Evolutionary conservation across 2,888 invertebrate genomes (phyloP).

Genomic region (Protodeltote pygarga): DNA sequence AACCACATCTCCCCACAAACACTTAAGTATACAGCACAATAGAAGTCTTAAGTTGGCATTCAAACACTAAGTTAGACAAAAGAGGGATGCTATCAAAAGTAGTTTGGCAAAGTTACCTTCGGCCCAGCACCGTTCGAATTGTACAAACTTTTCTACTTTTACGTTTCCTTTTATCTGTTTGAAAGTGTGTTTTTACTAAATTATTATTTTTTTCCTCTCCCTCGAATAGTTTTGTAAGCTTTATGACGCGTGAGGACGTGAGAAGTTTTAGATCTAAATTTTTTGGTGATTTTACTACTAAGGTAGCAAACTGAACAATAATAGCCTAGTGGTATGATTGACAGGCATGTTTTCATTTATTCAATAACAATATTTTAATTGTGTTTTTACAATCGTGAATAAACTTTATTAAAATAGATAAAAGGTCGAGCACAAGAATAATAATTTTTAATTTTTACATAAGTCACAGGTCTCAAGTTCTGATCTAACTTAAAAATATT

Average conservation of each 20-base stretch:
- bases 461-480: no score
- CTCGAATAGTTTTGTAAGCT: slow-evolving; percentile 55
- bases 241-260: slow-evolving; percentile 70
- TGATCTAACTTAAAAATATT: no score
- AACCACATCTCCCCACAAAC: slow-evolving; percentile 29
- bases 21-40: slow-evolving; percentile 56
- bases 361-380: no score
- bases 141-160: slow-evolving; percentile 82
- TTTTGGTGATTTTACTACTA: slow-evolving; percentile 11
- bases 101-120: slow-evolving; percentile 74
- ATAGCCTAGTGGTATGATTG: no score
- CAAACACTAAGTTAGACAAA: slow-evolving; percentile 83
- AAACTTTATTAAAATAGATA: no score
- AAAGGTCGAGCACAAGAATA: background rate
- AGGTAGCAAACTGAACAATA: background rate
- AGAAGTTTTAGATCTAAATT: slow-evolving; percentile 38
- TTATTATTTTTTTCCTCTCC: slow-evolving; percentile 77
- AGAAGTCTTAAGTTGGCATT: slow-evolving; percentile 68
- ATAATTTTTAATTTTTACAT: no score
- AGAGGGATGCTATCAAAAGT: slow-evolving; percentile 77
- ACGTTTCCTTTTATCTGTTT: slow-evolving; percentile 80
- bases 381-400: background rate
- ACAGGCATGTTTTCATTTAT: background rate
- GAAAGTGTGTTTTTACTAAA: slow-evolving; percentile 78
- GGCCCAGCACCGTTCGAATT: slow-evolving; percentile 74